Conservation (phyloP, 2,888 invertebrate species). For the Dasypolia templi region DNA sequence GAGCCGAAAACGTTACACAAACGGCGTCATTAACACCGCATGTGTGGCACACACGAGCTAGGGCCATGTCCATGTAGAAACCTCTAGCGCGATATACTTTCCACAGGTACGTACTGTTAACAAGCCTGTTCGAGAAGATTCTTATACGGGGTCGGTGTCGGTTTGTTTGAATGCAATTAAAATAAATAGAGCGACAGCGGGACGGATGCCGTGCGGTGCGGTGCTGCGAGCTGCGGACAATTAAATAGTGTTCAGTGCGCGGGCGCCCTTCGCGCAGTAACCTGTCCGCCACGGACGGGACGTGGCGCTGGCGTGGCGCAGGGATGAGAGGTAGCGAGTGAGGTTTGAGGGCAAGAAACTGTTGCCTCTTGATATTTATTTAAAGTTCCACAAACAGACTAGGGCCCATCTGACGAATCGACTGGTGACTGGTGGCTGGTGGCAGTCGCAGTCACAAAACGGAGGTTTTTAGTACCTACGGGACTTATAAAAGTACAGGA, state of each 20-base stretch:
- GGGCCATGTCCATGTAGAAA: neutral
- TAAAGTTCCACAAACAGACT: neutral
- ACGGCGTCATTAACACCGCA: constrained; percentile 33
- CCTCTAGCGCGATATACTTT: neutral
- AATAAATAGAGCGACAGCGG: constrained; percentile 43
- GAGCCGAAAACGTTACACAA: constrained; percentile 20
- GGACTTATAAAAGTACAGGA: too few species aligned
- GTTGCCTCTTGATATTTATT: neutral
- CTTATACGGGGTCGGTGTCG: constrained; percentile 1
- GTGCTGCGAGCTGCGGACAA: constrained; percentile 52
- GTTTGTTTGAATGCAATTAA: constrained; percentile 51
- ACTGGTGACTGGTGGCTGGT: neutral
- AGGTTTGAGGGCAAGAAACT: neutral
- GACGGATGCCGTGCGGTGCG: constrained; percentile 7
- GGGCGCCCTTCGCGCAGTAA: constrained; percentile 26
- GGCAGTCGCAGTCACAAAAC: neutral
- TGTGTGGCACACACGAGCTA: constrained; percentile 6
- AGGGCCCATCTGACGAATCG: neutral
- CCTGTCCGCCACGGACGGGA: neutral
- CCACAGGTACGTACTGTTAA: constrained; percentile 10
- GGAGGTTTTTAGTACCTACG: too few species aligned
- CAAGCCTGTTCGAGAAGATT: constrained; percentile 24
- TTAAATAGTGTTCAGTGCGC: constrained; percentile 74
- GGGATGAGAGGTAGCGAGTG: constrained; percentile 23
- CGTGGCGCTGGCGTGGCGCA: too few species aligned